These are phyloP conservation scores for Parazoanthus atlanticus DNA, from an alignment of 92 coral and sea anemone species.

Conservation along the genomic window DNA sequence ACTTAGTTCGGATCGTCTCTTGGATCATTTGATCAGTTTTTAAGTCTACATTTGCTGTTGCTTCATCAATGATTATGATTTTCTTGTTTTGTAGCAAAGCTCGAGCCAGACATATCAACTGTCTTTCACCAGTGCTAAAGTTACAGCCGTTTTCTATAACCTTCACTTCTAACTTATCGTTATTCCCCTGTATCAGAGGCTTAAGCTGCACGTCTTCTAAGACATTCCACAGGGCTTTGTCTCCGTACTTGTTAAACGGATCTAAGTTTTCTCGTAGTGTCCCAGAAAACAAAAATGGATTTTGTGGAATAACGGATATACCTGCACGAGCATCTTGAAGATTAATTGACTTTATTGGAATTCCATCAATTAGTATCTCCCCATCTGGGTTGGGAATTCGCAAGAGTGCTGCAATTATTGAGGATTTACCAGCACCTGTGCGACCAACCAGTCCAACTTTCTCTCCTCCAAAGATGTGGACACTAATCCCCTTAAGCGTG, in stretches of 20 bases:
- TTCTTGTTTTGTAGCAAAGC: conserved; percentile 23
- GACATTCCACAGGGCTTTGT: conserved; percentile 9
- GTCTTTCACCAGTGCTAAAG: conserved; percentile 30
- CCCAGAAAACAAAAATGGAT: conserved; percentile 33
- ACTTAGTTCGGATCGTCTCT: conserved; percentile 31
- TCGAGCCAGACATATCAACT: conserved; percentile 20
- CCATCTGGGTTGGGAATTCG: conserved; percentile 27
- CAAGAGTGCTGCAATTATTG: conserved; percentile 19
- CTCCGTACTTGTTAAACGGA: conserved; percentile 21
- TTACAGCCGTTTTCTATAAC: conserved; percentile 31
- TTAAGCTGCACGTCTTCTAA: conserved; percentile 34
- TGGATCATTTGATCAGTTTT: conserved; percentile 20
- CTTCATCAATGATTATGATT: conserved; percentile 26
- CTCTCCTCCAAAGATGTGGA: conserved; percentile 19
- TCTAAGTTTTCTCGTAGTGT: conserved; percentile 24
- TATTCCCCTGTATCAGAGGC: conserved; percentile 12
- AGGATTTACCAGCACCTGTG: conserved; percentile 37
- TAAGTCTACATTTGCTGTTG: conserved; percentile 27
- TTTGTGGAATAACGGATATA: conserved; percentile 36
- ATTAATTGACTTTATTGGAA: conserved; percentile 14
- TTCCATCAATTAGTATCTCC: conserved; percentile 19
- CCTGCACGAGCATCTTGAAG: conserved; percentile 22
- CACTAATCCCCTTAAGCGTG: conserved; percentile 32
- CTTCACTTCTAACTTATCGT: not conserved
- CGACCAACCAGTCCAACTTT: conserved; percentile 32